Percentiles rank a stretch among this genome's conserved stretches.
These are phyloP conservation scores for Blennius ocellaris DNA, from an alignment of 2,113 vertebrate species.

Conservation along the genomic window DNA sequence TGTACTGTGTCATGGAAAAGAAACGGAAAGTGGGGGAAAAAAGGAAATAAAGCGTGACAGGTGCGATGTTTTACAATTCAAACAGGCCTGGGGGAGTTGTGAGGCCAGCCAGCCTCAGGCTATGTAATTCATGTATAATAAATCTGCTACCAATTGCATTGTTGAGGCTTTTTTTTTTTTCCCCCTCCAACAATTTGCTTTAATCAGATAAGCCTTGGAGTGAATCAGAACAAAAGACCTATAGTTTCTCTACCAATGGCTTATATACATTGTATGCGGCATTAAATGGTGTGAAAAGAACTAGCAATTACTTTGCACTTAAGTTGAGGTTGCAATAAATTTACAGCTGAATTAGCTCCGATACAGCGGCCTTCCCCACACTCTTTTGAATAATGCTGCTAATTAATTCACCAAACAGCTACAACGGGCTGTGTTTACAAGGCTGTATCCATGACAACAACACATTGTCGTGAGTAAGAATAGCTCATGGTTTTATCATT, in stretches of 20 bases:
- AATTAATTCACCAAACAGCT: slow-evolving; percentile 42
- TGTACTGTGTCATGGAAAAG: slow-evolving; percentile 10
- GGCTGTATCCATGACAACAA: slow-evolving; percentile 58
- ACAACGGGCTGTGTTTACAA: slow-evolving; percentile 48
- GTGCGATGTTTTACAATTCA: slow-evolving; percentile 65
- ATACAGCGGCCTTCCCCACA: slow-evolving; percentile 1
- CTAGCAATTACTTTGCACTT: slow-evolving; percentile 23
- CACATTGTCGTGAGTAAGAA: slow-evolving; percentile 8
- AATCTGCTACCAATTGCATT: slow-evolving; percentile 54
- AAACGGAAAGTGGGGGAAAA: slow-evolving; percentile 6
- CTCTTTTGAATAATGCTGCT: slow-evolving; percentile 30
- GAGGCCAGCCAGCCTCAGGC: slow-evolving; percentile 42
- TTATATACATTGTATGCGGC: slow-evolving; percentile 10
- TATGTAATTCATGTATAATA: slow-evolving; percentile 56
- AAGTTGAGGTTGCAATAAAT: slow-evolving; percentile 4
- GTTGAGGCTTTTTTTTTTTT: slow-evolving; percentile 22
- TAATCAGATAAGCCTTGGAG: slow-evolving; percentile 25
- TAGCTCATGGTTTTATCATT: background rate
- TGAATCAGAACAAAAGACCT: slow-evolving; percentile 12
- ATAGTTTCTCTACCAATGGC: slow-evolving; percentile 13
- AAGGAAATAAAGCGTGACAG: slow-evolving; percentile 58
- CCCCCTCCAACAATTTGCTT: slow-evolving; percentile 23
- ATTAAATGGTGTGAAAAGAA: slow-evolving; percentile 18
- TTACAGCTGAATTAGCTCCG: slow-evolving; percentile 27
- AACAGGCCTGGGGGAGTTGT: slow-evolving; percentile 55